Percentiles rank a stretch among this genome's conserved stretches.
Conservation (phyloP, 1,140 invertebrate species). For the Araneus ventricosus region DNA sequence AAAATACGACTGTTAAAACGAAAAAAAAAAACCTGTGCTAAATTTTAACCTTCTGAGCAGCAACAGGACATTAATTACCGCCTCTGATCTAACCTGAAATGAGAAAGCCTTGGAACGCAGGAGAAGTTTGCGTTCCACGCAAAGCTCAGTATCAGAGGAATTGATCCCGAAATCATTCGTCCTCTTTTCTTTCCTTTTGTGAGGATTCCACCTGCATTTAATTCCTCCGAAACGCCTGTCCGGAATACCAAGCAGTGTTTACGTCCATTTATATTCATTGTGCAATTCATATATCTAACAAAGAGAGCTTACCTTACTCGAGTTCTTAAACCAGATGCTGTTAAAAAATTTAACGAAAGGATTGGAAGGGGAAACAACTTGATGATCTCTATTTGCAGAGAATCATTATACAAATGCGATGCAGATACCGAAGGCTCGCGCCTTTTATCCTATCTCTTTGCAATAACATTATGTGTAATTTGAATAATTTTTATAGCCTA, state of each 20-base stretch:
- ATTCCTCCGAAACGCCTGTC: background rate
- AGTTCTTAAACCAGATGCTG: conserved; percentile 30
- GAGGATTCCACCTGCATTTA: conserved; percentile 1
- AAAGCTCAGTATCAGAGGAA: background rate
- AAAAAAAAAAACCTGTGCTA: no score
- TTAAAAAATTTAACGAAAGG: conserved; percentile 66
- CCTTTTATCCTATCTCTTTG: background rate
- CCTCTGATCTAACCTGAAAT: no score
- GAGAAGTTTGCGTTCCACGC: no score
- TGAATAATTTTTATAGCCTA: conserved; percentile 72
- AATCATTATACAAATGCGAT: conserved; percentile 62
- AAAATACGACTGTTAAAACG: no score
- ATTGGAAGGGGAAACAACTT: background rate
- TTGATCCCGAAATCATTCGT: background rate
- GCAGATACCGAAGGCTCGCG: background rate
- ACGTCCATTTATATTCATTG: conserved; percentile 67
- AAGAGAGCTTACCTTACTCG: conserved; percentile 25
- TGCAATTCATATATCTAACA: conserved; percentile 63
- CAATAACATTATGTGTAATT: conserved; percentile 60
- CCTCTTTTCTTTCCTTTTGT: background rate
- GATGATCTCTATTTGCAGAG: conserved; percentile 33
- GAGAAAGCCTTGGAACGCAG: no score
- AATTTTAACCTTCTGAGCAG: no score
- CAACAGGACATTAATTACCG: no score
- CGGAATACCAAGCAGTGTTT: conserved; percentile 62